Percentiles rank a stretch among this genome's conserved stretches.
Evolutionary conservation across 2,888 invertebrate genomes (phyloP).

Genomic region (Ceratothoa steindachneri): DNA sequence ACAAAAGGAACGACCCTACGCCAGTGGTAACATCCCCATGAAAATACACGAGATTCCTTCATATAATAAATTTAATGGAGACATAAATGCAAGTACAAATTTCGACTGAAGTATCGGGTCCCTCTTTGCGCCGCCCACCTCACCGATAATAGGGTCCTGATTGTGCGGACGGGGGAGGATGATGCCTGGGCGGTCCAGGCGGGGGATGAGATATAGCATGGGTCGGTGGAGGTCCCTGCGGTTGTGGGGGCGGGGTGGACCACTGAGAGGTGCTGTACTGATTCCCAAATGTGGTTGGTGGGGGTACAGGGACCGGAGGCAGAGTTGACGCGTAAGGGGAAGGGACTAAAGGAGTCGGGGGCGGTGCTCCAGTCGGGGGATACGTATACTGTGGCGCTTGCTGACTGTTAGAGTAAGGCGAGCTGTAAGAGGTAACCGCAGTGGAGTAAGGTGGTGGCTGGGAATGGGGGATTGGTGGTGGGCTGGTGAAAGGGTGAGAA

Average conservation of each 20-base stretch:
- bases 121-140: too few species aligned
- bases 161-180: neutral
- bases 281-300: slow-evolving; percentile 29
- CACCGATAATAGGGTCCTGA: neutral
- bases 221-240: slow-evolving; percentile 19
- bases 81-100: too few species aligned
- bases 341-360: slow-evolving; percentile 3
- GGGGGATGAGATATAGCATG: slow-evolving; percentile 8
- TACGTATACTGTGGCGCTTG: slow-evolving; percentile 36
- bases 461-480: slow-evolving; percentile 23
- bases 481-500: slow-evolving; percentile 26
- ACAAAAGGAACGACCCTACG: too few species aligned
- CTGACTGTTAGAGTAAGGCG: slow-evolving; percentile 4
- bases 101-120: too few species aligned
- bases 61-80: too few species aligned
- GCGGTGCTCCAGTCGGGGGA: slow-evolving; percentile 26
- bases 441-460: slow-evolving; percentile 20
- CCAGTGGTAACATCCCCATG: too few species aligned
- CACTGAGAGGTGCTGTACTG: slow-evolving; percentile 22
- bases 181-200: neutral
- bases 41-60: too few species aligned
- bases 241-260: slow-evolving; percentile 29
- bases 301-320: slow-evolving; percentile 21
- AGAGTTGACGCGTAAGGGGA: slow-evolving; percentile 11
- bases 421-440: slow-evolving; percentile 7